These are phyloP conservation scores for Tinamus guttatus DNA, from an alignment of 2,113 vertebrate species.

Conservation along the genomic window DNA sequence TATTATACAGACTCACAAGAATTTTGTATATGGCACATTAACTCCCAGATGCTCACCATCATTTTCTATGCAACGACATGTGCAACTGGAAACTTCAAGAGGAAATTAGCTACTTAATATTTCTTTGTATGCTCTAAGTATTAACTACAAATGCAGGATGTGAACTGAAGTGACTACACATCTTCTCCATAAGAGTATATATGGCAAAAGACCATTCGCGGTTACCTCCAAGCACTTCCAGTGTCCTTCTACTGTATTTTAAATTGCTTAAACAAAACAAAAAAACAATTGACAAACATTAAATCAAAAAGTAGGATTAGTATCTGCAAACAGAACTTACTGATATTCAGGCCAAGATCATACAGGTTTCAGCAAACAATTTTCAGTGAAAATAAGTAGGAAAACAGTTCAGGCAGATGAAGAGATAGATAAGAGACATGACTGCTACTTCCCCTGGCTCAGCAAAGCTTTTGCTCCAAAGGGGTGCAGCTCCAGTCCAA, in stretches of 20 bases:
- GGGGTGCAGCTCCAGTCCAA: neutral
- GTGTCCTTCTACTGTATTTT: neutral
- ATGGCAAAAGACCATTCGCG: neutral
- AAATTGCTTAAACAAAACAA: neutral
- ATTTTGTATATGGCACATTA: conserved; percentile 5
- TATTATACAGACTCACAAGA: conserved; percentile 5
- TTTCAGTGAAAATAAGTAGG: neutral
- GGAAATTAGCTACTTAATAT: conserved; percentile 26
- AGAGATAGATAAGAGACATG: neutral
- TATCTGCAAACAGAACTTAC: neutral
- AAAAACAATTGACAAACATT: neutral
- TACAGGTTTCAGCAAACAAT: neutral
- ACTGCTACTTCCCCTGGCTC: neutral
- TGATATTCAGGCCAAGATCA: neutral
- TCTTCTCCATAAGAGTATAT: neutral
- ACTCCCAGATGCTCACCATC: conserved; percentile 12
- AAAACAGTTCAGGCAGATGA: neutral
- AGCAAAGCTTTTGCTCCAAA: neutral
- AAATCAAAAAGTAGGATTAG: neutral
- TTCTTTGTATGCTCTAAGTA: conserved; percentile 21
- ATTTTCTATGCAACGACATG: neutral
- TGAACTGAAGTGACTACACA: conserved; percentile 20
- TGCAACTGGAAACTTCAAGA: neutral
- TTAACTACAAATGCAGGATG: conserved; percentile 7
- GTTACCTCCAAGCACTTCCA: neutral